Base-by-base conservation (phyloP, 64 coral and sea anemone genomes). In the Hydrozoanthus tunicans region DNA sequence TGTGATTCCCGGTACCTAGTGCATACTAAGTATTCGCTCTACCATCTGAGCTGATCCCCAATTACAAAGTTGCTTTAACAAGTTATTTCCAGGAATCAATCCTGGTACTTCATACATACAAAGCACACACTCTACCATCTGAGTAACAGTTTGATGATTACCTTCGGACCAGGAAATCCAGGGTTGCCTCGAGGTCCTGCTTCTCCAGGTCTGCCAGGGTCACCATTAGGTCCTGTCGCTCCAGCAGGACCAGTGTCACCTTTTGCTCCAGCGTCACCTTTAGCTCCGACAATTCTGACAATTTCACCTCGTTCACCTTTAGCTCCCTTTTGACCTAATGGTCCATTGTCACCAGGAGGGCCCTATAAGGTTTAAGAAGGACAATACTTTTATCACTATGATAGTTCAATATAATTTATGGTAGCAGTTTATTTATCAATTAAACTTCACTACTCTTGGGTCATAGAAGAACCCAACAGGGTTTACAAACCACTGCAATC, bases 271-370 rank as follows among this genome's bases (percentile, higher is more conserved):
- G 14, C 60, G 5, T 56, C 55, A 25, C 84, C 84, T 56, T 60
- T 88, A 17, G 10, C 5, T 74, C 84, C 84, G 13, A 88, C 84
- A 60, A 88, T 88, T 88, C 84, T 26, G 6, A 88, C 55, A 74
- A 88, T 73, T 73, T 88, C 84, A 26, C 84, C 84, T 13, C 84
- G 73, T 73, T 88, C 84, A 59, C 84, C 84, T 75, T 88, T 88
- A 4, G 10, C 6, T 7, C 84, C 84, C 13, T 4, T 15, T 4
- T 0, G 4, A 14, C 84, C 84, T 60, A 12, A 17, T 0, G 69
- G 69, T 0, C 84, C 84, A 88, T 74, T 88, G 0, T 75, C 67
- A 27, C 84, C 84, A 17, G 68, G 69, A 32, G 20, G 56, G 59
- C 84, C 84, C 84, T 88, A 6, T 26, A 60, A 59, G 5, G 27